Percentiles rank a stretch among this genome's conserved stretches.
These are phyloP conservation scores for Proales similis DNA, from an alignment of 1,140 invertebrate species.

Conservation along the genomic window DNA sequence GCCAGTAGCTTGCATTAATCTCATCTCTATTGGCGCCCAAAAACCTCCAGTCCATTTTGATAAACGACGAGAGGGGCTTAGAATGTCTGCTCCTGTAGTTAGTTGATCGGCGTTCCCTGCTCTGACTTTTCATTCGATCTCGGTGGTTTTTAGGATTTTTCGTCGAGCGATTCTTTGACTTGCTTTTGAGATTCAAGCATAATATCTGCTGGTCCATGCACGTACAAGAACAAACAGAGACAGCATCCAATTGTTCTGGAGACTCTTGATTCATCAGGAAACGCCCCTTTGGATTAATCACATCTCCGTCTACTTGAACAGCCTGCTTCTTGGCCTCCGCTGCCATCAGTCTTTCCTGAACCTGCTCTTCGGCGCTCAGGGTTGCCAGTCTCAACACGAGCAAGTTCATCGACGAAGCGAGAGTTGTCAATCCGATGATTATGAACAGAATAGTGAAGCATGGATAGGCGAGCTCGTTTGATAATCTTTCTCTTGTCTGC, in stretches of 20 bases:
- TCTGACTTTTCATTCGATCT: too few relatives aligned
- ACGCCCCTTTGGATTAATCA: slow-evolving; percentile 8
- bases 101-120: too few relatives aligned
- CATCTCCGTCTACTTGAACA: slow-evolving; percentile 32
- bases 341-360: slow-evolving; percentile 63
- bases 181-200: too few relatives aligned
- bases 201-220: slow-evolving; percentile 38
- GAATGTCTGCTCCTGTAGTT: too few relatives aligned
- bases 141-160: too few relatives aligned
- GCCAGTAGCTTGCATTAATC: not conserved
- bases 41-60: too few relatives aligned
- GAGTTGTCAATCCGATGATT: slow-evolving; percentile 95
- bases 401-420: slow-evolving; percentile 94
- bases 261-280: slow-evolving; percentile 13
- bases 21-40: too few relatives aligned
- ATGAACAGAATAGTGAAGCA: slow-evolving; percentile 98
- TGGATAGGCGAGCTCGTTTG: slow-evolving; percentile 78
- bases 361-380: slow-evolving; percentile 93
- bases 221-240: slow-evolving; percentile 36
- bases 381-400: slow-evolving; percentile 95
- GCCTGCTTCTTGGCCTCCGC: slow-evolving; percentile 13
- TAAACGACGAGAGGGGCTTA: too few relatives aligned
- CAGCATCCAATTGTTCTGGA: slow-evolving; percentile 19
- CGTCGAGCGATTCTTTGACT: too few relatives aligned
- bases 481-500: slow-evolving; percentile 85